phyloP scores from a whole-genome alignment of 2,888 invertebrate genomes.

The Caenorhabditis afra region DNA sequence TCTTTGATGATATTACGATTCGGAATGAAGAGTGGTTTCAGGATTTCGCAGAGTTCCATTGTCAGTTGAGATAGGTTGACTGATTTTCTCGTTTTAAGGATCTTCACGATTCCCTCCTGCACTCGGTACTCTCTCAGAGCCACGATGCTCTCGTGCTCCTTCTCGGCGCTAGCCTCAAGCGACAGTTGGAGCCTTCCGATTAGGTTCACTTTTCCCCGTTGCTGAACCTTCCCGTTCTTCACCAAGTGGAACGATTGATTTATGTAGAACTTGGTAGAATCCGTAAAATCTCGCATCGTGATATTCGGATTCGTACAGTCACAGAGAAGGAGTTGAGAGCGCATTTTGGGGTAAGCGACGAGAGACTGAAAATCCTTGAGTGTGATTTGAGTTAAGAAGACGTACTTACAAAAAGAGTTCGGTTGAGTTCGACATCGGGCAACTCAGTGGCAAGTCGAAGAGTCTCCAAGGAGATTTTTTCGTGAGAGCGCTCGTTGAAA shows the following conservation, averaged over 20 bases:
- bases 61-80: conserved; percentile 95
- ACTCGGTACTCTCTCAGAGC: conserved; percentile 93
- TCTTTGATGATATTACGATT: conserved; percentile 99
- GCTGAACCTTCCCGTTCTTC: conserved; percentile 91
- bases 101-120: conserved; percentile 98
- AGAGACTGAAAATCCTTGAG: conserved; percentile 88
- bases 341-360: conserved; percentile 95
- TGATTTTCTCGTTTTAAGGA: conserved; percentile 96
- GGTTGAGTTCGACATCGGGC: conserved; percentile 93
- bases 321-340: conserved; percentile 92
- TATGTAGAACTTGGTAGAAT: conserved; percentile 91
- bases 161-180: conserved; percentile 71
- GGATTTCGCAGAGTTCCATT: conserved; percentile 96
- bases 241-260: conserved; percentile 91
- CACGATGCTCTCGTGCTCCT: conserved; percentile 98
- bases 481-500: conserved; percentile 93
- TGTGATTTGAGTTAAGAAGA: no score
- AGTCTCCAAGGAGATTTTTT: conserved; percentile 95
- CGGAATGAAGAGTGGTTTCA: conserved; percentile 99
- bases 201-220: conserved; percentile 94
- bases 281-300: conserved; percentile 92
- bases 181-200: conserved; percentile 91
- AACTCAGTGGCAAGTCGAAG: conserved; percentile 95
- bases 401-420: conserved; percentile 88
- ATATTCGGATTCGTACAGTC: conserved; percentile 84